These are phyloP conservation scores for Stegophylla sp. DNA, from an alignment of 2,888 invertebrate species.

Conservation along the genomic window DNA sequence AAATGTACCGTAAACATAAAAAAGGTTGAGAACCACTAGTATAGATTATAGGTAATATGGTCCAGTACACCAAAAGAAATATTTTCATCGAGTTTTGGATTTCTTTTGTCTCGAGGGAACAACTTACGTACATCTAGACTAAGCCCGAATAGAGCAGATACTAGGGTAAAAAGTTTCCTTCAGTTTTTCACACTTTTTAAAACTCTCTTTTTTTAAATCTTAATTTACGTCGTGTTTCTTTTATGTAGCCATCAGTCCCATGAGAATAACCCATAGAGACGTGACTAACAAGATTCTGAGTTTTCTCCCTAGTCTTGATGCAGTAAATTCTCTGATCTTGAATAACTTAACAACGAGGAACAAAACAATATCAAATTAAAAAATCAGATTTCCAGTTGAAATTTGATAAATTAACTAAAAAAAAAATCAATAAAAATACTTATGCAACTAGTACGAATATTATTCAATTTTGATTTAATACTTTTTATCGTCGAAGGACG, in stretches of 20 bases:
- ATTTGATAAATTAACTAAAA: background rate
- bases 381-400: conserved; percentile 14
- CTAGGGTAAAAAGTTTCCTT: conserved; percentile 40
- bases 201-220: conserved; percentile 31
- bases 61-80: conserved; percentile 23
- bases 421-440: background rate
- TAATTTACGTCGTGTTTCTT: conserved; percentile 50
- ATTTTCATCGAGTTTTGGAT: conserved; percentile 4
- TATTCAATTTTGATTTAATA: background rate
- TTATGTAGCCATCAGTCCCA: conserved; percentile 46
- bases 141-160: conserved; percentile 20
- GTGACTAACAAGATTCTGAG: conserved; percentile 44
- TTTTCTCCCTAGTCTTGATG: conserved; percentile 11
- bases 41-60: no score
- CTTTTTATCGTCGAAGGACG: background rate
- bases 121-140: conserved; percentile 37
- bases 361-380: conserved; percentile 36
- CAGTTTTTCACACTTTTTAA: conserved; percentile 39
- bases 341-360: conserved; percentile 21
- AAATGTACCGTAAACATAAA: no score
- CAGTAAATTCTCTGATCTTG: conserved; percentile 22
- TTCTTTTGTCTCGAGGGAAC: conserved; percentile 24
- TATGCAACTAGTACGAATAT: no score
- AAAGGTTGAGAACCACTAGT: no score
- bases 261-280: conserved; percentile 32